These are phyloP conservation scores for Coelopa frigida DNA, from an alignment of 1,140 invertebrate genomes.

Conservation along the genomic window DNA sequence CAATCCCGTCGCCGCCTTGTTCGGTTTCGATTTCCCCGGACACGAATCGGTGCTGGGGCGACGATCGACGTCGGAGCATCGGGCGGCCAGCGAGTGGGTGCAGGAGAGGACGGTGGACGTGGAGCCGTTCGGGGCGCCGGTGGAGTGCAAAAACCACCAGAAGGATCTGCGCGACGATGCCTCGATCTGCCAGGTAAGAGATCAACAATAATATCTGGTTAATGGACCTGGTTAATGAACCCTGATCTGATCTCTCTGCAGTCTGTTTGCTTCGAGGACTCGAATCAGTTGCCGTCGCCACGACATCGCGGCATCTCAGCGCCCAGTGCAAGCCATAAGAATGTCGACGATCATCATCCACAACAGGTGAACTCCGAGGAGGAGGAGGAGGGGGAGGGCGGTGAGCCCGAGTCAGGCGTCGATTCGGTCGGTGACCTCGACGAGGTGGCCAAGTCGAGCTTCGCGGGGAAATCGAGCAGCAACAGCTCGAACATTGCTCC, in stretches of 20 bases:
- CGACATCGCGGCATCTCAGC: background rate
- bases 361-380: background rate
- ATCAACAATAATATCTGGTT: background rate
- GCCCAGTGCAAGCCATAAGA: background rate
- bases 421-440: background rate
- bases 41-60: slow-evolving; percentile 30
- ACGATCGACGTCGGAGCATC: slow-evolving; percentile 20
- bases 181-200: slow-evolving; percentile 34
- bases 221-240: background rate
- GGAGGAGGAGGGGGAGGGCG: slow-evolving; percentile 1
- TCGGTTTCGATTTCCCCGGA: slow-evolving; percentile 26
- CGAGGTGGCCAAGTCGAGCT: background rate
- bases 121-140: slow-evolving; percentile 26
- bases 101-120: slow-evolving; percentile 22
- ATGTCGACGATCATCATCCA: background rate
- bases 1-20: slow-evolving; percentile 33
- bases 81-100: slow-evolving; percentile 27
- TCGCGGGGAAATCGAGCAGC: slow-evolving; percentile 15
- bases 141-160: slow-evolving; percentile 27
- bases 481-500: slow-evolving; percentile 9
- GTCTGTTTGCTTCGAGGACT: slow-evolving; percentile 35
- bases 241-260: slow-evolving; percentile 2
- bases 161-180: slow-evolving; percentile 8
- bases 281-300: slow-evolving; percentile 13
- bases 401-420: background rate